Base-by-base conservation (phyloP, 23 tunicate genomes). In the Clavelina lepadiformis region DNA sequence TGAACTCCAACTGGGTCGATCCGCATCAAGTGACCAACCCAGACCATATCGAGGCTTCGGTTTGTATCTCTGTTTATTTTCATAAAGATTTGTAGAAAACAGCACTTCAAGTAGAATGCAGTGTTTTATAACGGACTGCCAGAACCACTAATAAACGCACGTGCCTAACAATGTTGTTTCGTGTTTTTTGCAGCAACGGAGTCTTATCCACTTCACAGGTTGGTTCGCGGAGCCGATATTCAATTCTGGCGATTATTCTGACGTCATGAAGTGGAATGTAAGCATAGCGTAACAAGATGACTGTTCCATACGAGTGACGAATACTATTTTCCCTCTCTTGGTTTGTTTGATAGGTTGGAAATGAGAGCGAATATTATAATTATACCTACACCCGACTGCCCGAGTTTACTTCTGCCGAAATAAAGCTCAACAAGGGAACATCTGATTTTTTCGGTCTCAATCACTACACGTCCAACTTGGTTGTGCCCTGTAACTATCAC, bases 161-260 rank as follows among this genome's bases (percentile, higher is more conserved):
- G n/a, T n/a, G n/a, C n/a, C n/a, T n/a, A n/a, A n/a, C n/a, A n/a
- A n/a, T n/a, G n/a, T n/a, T n/a, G n/a, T n/a, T n/a, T n/a, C n/a
- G n/a, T n/a, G n/a, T n/a, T 61, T 61, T 31, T 37, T 60, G 20
- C 80, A 89, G 97, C 67, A 89, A 75, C 50, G 91, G 65, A 69
- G 74, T 32, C 46, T 94, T 58, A 93, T 74, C 5, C 82, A 80
- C 56, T 61, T 66, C 49, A 56, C 78, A 25, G 95, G 99, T 62
- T 94, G 99, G 99, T 94, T 78, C 65, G 99, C 99, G 3, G 81
- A 94, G 18, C 99, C 99, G 0, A 86, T 94, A 34, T 94, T 86
- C 64, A 60, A 68, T 22, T 36, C 80, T 29, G 99, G 99, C 1
- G 91, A 94, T 64, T 94, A 94, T 38, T 93, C 99, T 2, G 79